Base-by-base conservation (phyloP, 2,888 invertebrate species). In the Noctua comes region DNA sequence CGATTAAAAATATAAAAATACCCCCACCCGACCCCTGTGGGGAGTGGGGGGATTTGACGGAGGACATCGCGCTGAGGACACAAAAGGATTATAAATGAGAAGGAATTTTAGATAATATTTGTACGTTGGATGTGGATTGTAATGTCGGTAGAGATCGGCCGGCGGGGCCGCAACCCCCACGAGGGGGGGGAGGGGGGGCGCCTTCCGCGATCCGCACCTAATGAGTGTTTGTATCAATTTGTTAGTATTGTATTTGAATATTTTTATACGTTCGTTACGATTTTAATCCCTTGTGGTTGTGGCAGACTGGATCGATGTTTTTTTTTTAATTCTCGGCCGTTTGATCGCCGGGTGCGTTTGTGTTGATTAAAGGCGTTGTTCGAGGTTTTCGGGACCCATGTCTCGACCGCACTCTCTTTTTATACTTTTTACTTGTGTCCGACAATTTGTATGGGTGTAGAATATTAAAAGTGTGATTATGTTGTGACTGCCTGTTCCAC, bases 71-170 rank as follows among this genome's bases (percentile, higher is more conserved):
- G 94, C 95, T 94, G 96, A 96, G 96, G 96, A 97, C 96, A 97
- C 97, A 97, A 97, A 97, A 97, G 97, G 97, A 97, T 97, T 97
- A 97, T 97, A 97, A 97, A 97, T 97, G 97, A 97, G 97, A 96
- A 97, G 97, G 97, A 97, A 97, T 97, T 97, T 96, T 96, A 97
- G 97, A 97, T 97, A 97, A 97, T 96, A 97, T 97, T 97, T 97
- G 97, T 97, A 96, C 96, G 96, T 93, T 94, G 96, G 95, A 96
- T 96, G 96, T 96, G 96, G 96, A 97, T 96, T 96, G 97, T 96
- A 96, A 96, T 95, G 96, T 95, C 93, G 94, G 94, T 93, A 89
- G 91, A 94, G 94, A 94, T 94, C 93, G 93, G 92, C 87, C 89
- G 92, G 89, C 90, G 89, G 84, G 88, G 85, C 90, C 87, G 84